phyloP scores from a whole-genome alignment of 2,797 vertebrate genomes.

The Vultur gryphus region DNA sequence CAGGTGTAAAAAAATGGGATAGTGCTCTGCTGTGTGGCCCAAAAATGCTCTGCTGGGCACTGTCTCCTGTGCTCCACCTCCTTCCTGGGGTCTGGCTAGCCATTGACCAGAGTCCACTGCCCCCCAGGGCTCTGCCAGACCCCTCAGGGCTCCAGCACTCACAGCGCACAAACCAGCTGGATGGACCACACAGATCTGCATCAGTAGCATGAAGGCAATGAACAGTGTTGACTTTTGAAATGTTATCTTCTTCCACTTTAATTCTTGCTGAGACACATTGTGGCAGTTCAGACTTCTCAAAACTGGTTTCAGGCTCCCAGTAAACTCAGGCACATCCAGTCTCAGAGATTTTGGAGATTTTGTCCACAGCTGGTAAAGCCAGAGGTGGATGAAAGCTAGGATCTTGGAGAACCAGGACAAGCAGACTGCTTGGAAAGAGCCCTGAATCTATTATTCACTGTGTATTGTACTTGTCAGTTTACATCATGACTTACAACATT shows the following conservation, averaged over 20 bases:
- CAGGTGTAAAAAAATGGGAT: neutral
- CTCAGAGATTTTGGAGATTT: neutral
- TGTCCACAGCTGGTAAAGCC: neutral
- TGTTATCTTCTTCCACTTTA: neutral
- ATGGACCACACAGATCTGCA: rapidly evolving
- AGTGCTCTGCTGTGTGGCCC: neutral
- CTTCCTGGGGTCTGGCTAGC: neutral
- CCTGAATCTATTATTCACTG: neutral
- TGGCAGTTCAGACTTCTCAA: neutral
- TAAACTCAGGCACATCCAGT: neutral
- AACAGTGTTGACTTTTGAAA: neutral
- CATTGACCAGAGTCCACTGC: neutral
- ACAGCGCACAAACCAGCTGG: neutral
- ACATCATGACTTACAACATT: neutral
- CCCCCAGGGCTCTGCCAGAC: neutral
- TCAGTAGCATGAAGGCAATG: rapidly evolving
- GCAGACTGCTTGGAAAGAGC: neutral
- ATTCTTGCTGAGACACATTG: neutral
- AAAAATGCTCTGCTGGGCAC: neutral
- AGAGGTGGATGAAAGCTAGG: neutral
- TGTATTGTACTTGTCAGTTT: neutral
- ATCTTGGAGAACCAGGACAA: neutral
- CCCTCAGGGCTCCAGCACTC: neutral
- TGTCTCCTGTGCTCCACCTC: rapidly evolving
- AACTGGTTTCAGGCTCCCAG: neutral